Evolutionary conservation across 2,113 vertebrate species (phyloP), one percentile per base, ranked within the genome.

Genomic region (Balaeniceps rex): DNA sequence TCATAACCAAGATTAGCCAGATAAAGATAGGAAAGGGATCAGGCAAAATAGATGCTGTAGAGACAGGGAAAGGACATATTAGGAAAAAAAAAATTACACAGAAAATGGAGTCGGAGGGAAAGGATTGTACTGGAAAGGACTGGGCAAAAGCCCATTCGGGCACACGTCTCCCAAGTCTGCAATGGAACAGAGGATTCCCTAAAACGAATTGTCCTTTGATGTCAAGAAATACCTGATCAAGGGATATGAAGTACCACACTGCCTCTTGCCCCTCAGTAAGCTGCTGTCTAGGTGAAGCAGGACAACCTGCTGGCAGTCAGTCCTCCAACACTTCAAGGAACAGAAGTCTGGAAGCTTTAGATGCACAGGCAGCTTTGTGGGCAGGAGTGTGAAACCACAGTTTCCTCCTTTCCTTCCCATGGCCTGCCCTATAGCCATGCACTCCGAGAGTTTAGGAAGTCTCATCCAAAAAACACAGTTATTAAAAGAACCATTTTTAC

Each of bases 351-450:
- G 70, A 85, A 96, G 76, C 51, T 82, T 88, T 68, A 82, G 76
- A 82, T 49, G 11, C 47, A 84, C 25, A 85, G 26, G 65, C 81
- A 90, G 54, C 74, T 93, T 76, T 89, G 69, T 0, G 0, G 65
- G 78, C 34, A 61, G 25, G 52, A 93, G 57, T 23, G 70, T 72
- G 70, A 96, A 97, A 93, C 89, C 93, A 94, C 42, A 72, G 65
- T n/a, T 91, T 97, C 87, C 89, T 91, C 47, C 52, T 64, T 88
- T 92, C 63, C n/a, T 49, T 90, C 69, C 71, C 49, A 57, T 5
- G 34, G 78, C 65, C 47, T 93, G 38, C 42, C 40, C 29, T 46
- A 72, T 36, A 94, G 36, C 69, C 89, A 65, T 2, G 19, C 5
- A 7, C 57, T 85, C 74, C 26, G 47, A 83, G 34, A 72, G 36